phyloP scores from a whole-genome alignment of 2,888 invertebrate genomes.

The Stenichneumon culpator region DNA sequence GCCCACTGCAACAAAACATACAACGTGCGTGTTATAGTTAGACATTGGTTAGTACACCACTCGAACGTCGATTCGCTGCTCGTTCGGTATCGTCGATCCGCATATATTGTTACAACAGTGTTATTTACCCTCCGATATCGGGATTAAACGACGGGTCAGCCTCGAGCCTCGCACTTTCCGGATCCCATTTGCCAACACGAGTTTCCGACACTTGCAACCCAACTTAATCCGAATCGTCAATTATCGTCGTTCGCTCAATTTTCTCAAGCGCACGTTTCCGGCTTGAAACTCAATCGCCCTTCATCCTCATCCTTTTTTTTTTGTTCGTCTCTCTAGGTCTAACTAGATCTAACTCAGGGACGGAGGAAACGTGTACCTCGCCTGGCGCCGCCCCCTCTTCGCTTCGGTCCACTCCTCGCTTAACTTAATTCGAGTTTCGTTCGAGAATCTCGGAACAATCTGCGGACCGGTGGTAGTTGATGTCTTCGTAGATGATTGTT shows the following conservation, averaged over 20 bases:
- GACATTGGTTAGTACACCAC: background rate
- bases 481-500: slow-evolving; percentile 42
- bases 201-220: background rate
- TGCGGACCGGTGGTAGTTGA: slow-evolving; percentile 20
- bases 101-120: background rate
- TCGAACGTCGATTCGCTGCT: background rate
- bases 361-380: background rate
- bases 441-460: slow-evolving; percentile 21
- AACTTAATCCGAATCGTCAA: background rate
- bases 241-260: slow-evolving; percentile 5
- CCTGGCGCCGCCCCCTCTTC: background rate
- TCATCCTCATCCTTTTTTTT: slow-evolving; percentile 22
- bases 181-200: slow-evolving; percentile 4
- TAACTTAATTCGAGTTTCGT: slow-evolving; percentile 28
- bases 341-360: background rate
- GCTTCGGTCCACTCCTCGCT: slow-evolving; percentile 15
- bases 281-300: background rate
- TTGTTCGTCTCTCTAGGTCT: slow-evolving; percentile 19
- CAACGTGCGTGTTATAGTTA: slow-evolving; percentile 36
- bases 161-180: background rate
- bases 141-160: background rate
- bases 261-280: background rate
- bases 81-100: slow-evolving; percentile 4
- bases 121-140: background rate
- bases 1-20: slow-evolving; percentile 80